Conservation (phyloP, 2,888 invertebrate species). For the Cosmia pyralina region DNA sequence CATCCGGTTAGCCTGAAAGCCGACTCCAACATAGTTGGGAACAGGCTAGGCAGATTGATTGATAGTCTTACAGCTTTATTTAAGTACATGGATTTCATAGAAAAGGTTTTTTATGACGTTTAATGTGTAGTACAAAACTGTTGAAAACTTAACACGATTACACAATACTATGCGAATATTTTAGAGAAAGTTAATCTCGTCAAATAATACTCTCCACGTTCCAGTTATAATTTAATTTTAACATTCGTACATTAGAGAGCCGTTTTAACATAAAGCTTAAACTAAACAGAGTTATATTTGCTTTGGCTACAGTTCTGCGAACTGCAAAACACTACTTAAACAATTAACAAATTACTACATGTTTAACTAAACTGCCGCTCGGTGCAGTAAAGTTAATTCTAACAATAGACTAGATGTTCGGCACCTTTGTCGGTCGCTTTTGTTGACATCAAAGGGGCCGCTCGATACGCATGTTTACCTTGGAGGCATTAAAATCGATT, state of each 20-base stretch:
- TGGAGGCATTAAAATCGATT: constrained; percentile 80
- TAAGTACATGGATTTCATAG: background rate
- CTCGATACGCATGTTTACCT: constrained; percentile 79
- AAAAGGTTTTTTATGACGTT: background rate
- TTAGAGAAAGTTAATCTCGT: background rate
- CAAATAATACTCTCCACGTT: background rate
- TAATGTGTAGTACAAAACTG: background rate
- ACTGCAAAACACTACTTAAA: constrained; percentile 52
- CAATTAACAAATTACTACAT: constrained; percentile 56
- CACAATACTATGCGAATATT: background rate
- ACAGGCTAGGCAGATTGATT: no score
- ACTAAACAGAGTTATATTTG: constrained; percentile 25
- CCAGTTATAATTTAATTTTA: background rate
- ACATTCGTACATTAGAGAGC: background rate
- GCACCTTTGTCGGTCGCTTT: constrained; percentile 84
- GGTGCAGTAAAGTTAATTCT: constrained; percentile 67
- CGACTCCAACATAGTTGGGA: no score
- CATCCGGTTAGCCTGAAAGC: no score
- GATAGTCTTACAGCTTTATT: background rate
- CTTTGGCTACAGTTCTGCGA: constrained; percentile 27
- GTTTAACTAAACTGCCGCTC: constrained; percentile 48
- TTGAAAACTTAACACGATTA: background rate
- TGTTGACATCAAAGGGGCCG: constrained; percentile 83
- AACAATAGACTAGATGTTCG: constrained; percentile 76
- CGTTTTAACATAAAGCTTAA: constrained; percentile 17